Evolutionary conservation across 2,113 vertebrate species (phyloP).

Genomic region (Cavia porcellus): DNA sequence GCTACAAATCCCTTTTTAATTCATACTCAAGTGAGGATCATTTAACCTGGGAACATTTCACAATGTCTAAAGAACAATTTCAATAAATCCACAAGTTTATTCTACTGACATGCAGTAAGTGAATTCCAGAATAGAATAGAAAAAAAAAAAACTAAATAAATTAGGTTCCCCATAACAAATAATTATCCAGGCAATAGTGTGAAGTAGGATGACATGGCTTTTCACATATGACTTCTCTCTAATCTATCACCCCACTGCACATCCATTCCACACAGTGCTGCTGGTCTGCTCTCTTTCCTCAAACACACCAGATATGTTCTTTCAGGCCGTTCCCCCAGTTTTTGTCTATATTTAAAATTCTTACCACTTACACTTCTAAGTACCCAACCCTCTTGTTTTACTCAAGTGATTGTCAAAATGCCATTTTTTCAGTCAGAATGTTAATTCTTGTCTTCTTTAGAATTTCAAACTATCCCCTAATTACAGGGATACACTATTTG

Average conservation of each 20-base stretch:
- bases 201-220: background rate
- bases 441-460: background rate
- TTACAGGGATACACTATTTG: fast-evolving
- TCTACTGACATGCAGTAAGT: background rate
- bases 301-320: background rate
- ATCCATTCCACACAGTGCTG: fast-evolving
- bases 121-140: background rate
- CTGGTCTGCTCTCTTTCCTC: background rate
- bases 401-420: background rate
- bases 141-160: background rate
- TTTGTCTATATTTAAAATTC: background rate
- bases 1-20: background rate
- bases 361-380: background rate
- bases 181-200: background rate
- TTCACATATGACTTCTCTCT: background rate
- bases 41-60: background rate
- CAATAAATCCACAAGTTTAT: fast-evolving
- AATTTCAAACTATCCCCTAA: background rate
- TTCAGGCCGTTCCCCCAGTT: background rate
- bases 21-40: background rate
- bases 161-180: background rate
- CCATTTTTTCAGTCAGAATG: background rate
- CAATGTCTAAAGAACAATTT: background rate
- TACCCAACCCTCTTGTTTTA: background rate
- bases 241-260: background rate